Evolutionary conservation across 2,888 invertebrate species (phyloP).

Genomic region (Anaspis maculata): DNA sequence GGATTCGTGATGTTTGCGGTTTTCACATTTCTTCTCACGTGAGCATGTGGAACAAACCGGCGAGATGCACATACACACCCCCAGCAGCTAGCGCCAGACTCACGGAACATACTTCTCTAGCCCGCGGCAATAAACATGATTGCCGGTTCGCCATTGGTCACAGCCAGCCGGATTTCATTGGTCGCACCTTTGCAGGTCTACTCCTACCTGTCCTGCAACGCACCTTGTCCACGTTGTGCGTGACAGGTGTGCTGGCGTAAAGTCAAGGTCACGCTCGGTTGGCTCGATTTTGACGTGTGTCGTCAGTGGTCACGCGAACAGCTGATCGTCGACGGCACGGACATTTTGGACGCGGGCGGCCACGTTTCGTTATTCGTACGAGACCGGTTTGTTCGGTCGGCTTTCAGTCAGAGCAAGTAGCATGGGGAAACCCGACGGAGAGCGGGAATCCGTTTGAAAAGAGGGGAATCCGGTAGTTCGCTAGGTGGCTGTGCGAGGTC

Average conservation of each 20-base stretch:
- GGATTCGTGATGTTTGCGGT: too few species aligned
- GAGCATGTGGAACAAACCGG: constrained; percentile 14
- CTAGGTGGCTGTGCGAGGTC: background rate
- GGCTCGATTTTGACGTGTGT: too few species aligned
- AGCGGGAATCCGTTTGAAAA: constrained; percentile 1
- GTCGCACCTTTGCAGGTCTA: constrained; percentile 40
- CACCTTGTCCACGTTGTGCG: constrained; percentile 7
- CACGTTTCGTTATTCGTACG: too few species aligned
- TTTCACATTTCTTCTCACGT: too few species aligned
- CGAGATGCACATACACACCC: constrained; percentile 32
- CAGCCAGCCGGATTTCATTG: constrained; percentile 34
- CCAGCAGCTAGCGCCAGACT: constrained; percentile 35
- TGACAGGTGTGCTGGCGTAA: background rate
- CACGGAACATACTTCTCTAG: constrained; percentile 34
- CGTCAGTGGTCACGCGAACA: constrained; percentile 17
- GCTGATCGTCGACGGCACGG: constrained; percentile 29
- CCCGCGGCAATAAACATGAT: constrained; percentile 39
- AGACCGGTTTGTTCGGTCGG: constrained; percentile 4
- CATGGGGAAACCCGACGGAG: background rate
- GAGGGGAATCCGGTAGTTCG: background rate
- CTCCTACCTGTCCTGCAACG: constrained; percentile 37
- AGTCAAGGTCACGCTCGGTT: too few species aligned
- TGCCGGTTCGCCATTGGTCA: constrained; percentile 42
- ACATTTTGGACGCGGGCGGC: constrained; percentile 25
- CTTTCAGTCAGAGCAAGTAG: constrained; percentile 2